Base-by-base conservation (phyloP, 2,797 vertebrate genomes). In the Sebastes diaconus region DNA sequence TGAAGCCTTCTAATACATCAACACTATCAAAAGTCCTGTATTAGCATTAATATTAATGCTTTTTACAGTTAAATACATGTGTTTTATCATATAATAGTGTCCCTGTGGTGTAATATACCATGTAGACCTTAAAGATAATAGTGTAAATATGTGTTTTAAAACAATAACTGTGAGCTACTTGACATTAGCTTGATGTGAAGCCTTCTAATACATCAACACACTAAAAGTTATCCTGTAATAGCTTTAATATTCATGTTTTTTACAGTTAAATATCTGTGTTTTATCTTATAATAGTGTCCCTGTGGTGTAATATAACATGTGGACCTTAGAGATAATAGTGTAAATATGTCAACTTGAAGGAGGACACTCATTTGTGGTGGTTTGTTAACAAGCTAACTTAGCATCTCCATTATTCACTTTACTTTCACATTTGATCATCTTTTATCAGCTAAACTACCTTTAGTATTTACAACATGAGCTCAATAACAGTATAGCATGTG, bases 341-440 rank as follows among this genome's bases (percentile, higher is more conserved):
- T 39, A 39, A 91, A 88, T 90, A 90, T 92, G 93, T 88, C 92
- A 94, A 93, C 86, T 92, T 91, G 86, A 88, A 86, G 88, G 74
- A 80, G 78, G 72, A 12, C 32, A 39, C 22, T 24, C 22, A 24
- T 24, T 24, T 24, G 22, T 24, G 22, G 22, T 24, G 36, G 36
- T 39, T 14, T 39, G 36, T 39, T 39, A 39, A 39, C 36, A 39
- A 39, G 36, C 36, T 39, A 39, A 39, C 36, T 39, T 39, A 39
- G 36, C 36, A 39, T 39, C 36, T 14, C 36, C 13, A 39, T 39
- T 14, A 39, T 14, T 39, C 13, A 39, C 36, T 39, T 39, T 39
- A 14, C 36, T 39, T 39, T 39, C 36, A 14, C 13, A 39, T 39
- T 39, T 39, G 2, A 0, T 39, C 36, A 39, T 39, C 13, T 14